Base-by-base conservation (phyloP, 2,888 invertebrate genomes). In the Thysanoteuthis rhombus region DNA sequence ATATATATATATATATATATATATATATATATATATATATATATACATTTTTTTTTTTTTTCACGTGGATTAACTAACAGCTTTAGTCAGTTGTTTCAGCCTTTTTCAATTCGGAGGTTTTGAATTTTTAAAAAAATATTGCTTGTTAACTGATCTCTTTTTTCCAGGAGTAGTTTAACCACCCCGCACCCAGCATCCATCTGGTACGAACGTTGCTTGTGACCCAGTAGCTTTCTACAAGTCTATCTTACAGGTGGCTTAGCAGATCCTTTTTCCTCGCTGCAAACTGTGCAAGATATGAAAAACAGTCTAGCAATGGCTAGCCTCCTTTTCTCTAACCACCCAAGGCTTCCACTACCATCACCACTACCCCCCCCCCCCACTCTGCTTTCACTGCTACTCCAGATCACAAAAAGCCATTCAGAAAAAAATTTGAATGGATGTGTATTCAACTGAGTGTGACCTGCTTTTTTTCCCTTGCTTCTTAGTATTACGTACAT, bases 401-500 rank as follows among this genome's bases (percentile, higher is more conserved):
- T 75, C 75, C 36, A 75, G 16, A 75, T 75, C 75, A 75, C n/a
- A 75, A 75, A 75, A 32, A 36, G 75, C 75, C 75, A 75, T 75
- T 75, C 75, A 75, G 75, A 75, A 75, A 75, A 75, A 75, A n/a
- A 75, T n/a, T 75, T n/a, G n/a, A 75, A 75, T 75, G 75, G 75
- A 75, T 75, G n/a, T 75, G 75, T 75, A 75, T 75, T 16, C 75
- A 75, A 75, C 75, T 75, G n/a, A 75, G 75, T 75, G n/a, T 75
- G 75, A 75, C 75, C n/a, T 36, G 16, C 25, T 52, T 52, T 52
- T 52, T 52, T 52, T 52, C 25, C 52, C 52, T 52, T 4, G 52
- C n/a, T 75, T 75, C 2, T 75, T n/a, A n/a, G 75, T n/a, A 36
- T 75, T 75, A 75, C n/a, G n/a, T n/a, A n/a, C 75, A 75, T 75